These are phyloP conservation scores for Misgurnus anguillicaudatus DNA, from an alignment of 2,113 vertebrate genomes.

Conservation along the genomic window DNA sequence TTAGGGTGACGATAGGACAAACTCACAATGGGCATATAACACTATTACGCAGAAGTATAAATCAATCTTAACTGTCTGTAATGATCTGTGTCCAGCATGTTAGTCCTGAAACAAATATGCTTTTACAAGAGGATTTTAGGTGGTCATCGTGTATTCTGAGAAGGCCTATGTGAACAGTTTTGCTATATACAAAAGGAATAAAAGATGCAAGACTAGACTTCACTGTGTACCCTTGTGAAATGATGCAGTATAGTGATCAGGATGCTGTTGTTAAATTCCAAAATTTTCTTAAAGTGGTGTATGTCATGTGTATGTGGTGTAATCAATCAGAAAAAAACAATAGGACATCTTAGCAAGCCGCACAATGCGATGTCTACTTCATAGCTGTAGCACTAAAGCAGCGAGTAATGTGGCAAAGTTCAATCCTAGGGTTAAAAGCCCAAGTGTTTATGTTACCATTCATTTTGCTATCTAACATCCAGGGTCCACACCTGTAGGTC, in stretches of 20 bases:
- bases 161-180: neutral
- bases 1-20: too few relatives aligned
- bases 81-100: neutral
- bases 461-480: neutral
- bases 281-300: neutral
- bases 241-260: neutral
- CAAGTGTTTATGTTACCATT: neutral
- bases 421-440: too few relatives aligned
- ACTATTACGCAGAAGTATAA: too few relatives aligned
- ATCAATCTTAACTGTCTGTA: too few relatives aligned
- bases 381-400: too few relatives aligned
- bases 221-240: neutral
- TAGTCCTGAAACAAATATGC: conserved; percentile 7
- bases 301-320: too few relatives aligned
- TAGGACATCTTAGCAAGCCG: too few relatives aligned
- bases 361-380: too few relatives aligned
- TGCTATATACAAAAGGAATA: neutral
- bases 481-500: neutral
- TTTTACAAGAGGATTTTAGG: neutral
- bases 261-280: neutral
- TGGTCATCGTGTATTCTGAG: neutral
- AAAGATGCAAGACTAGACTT: neutral
- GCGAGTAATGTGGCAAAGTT: too few relatives aligned
- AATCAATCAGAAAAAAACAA: too few relatives aligned
- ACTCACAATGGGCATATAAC: too few relatives aligned